Evolutionary conservation across 2,888 invertebrate genomes (phyloP).

Genomic region (Noctuana brunneofusca): DNA sequence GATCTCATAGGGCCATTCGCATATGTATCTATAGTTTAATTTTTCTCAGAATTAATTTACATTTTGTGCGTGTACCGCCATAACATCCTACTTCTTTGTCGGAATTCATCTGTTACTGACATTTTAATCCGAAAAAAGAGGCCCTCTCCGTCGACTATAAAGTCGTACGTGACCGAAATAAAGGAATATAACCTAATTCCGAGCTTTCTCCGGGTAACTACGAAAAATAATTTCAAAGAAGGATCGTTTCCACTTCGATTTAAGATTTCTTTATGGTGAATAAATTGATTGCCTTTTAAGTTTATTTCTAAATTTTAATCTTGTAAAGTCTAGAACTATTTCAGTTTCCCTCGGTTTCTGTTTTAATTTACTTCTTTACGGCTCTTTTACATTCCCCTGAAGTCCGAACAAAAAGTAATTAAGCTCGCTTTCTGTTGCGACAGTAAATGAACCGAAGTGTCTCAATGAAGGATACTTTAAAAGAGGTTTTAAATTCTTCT

Average conservation of each 20-base stretch:
- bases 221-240: slow-evolving; percentile 19
- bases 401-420: slow-evolving; percentile 69
- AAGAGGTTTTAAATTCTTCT: slow-evolving; percentile 20
- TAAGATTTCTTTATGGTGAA: slow-evolving; percentile 13
- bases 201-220: slow-evolving; percentile 31
- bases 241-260: slow-evolving; percentile 16
- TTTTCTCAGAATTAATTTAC: slow-evolving; percentile 28
- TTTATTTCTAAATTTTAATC: slow-evolving; percentile 17
- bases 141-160: slow-evolving; percentile 60
- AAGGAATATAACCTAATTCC: slow-evolving; percentile 49
- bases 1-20: background rate
- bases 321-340: slow-evolving; percentile 16
- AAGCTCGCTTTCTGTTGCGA: slow-evolving; percentile 55
- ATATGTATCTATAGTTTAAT: slow-evolving; percentile 10
- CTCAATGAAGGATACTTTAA: slow-evolving; percentile 44
- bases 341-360: slow-evolving; percentile 37
- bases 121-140: slow-evolving; percentile 67
- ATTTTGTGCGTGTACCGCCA: slow-evolving; percentile 33
- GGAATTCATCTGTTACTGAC: slow-evolving; percentile 71
- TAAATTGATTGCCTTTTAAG: slow-evolving; percentile 28
- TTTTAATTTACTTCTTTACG: slow-evolving; percentile 54
- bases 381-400: slow-evolving; percentile 48
- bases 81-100: slow-evolving; percentile 47
- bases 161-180: slow-evolving; percentile 69
- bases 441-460: slow-evolving; percentile 60